Percentiles rank a stretch among this genome's conserved stretches.
Conservation (phyloP, 2,888 invertebrate species). For the Coecobrya sp. region DNA sequence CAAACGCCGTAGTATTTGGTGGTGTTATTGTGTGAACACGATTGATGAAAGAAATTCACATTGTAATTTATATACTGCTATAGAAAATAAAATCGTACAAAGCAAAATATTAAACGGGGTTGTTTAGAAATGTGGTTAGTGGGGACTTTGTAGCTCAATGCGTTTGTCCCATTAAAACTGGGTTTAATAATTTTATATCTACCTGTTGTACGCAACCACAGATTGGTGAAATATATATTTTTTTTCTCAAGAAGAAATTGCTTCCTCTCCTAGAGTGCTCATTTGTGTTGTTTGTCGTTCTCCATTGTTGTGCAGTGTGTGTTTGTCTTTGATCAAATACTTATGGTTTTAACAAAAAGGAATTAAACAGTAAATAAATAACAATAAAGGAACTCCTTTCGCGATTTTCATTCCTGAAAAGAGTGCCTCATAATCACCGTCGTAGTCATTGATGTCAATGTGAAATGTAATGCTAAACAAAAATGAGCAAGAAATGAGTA, state of each 20-base stretch:
- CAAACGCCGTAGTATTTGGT: slow-evolving; percentile 9
- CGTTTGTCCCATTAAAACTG: slow-evolving; percentile 73
- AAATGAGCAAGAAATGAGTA: slow-evolving; percentile 35
- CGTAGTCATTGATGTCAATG: slow-evolving; percentile 25
- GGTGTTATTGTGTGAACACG: slow-evolving; percentile 45
- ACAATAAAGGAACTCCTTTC: slow-evolving; percentile 35
- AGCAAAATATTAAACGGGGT: not conserved
- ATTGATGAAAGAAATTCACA: slow-evolving; percentile 32
- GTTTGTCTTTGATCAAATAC: slow-evolving; percentile 41
- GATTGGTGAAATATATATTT: slow-evolving; percentile 49
- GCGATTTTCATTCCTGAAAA: slow-evolving; percentile 24
- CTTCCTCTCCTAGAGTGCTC: slow-evolving; percentile 49
- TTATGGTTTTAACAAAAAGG: slow-evolving; percentile 19
- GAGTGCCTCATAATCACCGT: not conserved
- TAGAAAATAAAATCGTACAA: slow-evolving; percentile 14
- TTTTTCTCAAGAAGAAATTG: slow-evolving; percentile 74
- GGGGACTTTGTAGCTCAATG: slow-evolving; percentile 73
- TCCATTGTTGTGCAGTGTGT: slow-evolving; percentile 50
- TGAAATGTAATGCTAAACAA: not conserved
- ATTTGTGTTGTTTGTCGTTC: slow-evolving; percentile 35
- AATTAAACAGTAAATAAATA: slow-evolving; percentile 45
- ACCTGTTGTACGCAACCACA: slow-evolving; percentile 65
- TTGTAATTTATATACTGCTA: slow-evolving; percentile 10
- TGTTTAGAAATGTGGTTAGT: slow-evolving; percentile 43
- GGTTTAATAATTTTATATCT: not conserved